Percentiles rank a stretch among this genome's conserved stretches.
These are phyloP conservation scores for Spodoptera litura DNA, from an alignment of 1,140 invertebrate species.

Conservation along the genomic window DNA sequence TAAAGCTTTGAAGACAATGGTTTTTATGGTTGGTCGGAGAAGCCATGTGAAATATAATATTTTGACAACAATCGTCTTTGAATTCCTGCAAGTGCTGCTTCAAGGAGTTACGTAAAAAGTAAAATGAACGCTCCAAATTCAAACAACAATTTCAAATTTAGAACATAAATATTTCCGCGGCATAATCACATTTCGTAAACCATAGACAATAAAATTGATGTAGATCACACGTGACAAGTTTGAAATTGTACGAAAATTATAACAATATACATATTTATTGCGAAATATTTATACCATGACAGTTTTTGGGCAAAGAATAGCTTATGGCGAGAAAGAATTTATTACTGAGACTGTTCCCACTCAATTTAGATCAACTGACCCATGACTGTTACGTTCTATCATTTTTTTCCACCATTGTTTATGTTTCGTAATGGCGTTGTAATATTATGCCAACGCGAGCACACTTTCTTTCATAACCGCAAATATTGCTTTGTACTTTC, in stretches of 20 bases:
- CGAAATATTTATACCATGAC: constrained; percentile 10
- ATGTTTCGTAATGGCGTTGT: constrained; percentile 53
- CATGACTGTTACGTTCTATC: constrained; percentile 58
- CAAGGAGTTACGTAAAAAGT: neutral
- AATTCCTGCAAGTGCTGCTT: neutral
- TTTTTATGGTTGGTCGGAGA: no score
- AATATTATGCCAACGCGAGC: constrained; percentile 48
- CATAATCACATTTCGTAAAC: neutral
- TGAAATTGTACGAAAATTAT: constrained; percentile 12
- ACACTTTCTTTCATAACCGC: constrained; percentile 28
- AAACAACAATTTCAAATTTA: constrained; percentile 12
- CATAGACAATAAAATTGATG: constrained; percentile 27
- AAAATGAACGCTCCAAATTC: neutral
- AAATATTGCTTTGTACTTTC: constrained; percentile 38
- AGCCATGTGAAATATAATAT: no score
- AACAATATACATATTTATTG: constrained; percentile 19
- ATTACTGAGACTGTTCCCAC: constrained; percentile 52
- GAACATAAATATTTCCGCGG: constrained; percentile 6
- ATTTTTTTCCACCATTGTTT: constrained; percentile 54
- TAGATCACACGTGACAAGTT: constrained; percentile 10
- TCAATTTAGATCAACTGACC: constrained; percentile 62
- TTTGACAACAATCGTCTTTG: no score
- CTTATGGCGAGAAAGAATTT: constrained; percentile 22
- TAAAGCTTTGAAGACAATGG: no score
- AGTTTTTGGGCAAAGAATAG: constrained; percentile 30